A percentile compares a stretch with the other conserved stretches of the same genome.
phyloP scores from a whole-genome alignment of 1,140 invertebrate genomes.

The Drosophila leontia region DNA sequence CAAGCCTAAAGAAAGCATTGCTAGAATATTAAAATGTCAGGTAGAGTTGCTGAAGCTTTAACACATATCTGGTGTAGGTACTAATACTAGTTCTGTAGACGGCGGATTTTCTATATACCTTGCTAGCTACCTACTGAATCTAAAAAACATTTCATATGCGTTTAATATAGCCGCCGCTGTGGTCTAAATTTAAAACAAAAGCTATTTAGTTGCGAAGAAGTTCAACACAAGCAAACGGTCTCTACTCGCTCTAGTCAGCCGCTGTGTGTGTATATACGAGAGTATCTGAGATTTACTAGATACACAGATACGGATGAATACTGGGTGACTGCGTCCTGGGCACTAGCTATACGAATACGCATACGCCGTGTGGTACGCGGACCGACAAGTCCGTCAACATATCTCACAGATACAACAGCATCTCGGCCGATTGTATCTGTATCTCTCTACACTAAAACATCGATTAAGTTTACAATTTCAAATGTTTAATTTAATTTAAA shows the following conservation, averaged over 20 bases:
- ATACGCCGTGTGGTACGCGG: slow-evolving; percentile 73
- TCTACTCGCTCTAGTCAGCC: slow-evolving; percentile 32
- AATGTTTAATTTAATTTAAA: not conserved
- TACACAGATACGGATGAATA: slow-evolving; percentile 28
- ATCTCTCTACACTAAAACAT: slow-evolving; percentile 12
- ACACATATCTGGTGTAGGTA: slow-evolving; percentile 19
- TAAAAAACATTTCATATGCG: slow-evolving; percentile 83
- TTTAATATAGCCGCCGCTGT: slow-evolving; percentile 79
- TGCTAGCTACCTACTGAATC: slow-evolving; percentile 62
- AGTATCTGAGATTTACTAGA: slow-evolving; percentile 77
- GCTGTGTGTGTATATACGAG: slow-evolving; percentile 49
- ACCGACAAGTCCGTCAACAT: slow-evolving; percentile 53
- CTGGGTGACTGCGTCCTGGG: slow-evolving; percentile 62
- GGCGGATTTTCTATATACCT: slow-evolving; percentile 33
- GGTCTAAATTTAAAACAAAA: slow-evolving; percentile 83
- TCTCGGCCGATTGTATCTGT: slow-evolving; percentile 14
- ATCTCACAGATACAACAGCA: slow-evolving; percentile 53
- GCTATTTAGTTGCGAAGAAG: slow-evolving; percentile 84
- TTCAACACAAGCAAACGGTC: slow-evolving; percentile 68
- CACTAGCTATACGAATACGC: slow-evolving; percentile 52
- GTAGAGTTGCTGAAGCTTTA: slow-evolving; percentile 25
- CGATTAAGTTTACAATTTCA: not conserved
- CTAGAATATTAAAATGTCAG: slow-evolving; percentile 7
- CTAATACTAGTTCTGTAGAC: slow-evolving; percentile 26
- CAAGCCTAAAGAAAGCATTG: not conserved